Percentiles rank a stretch among this genome's conserved stretches.
These are phyloP conservation scores for Acanthopagrus latus DNA, from an alignment of 2,797 vertebrate species.

Conservation along the genomic window DNA sequence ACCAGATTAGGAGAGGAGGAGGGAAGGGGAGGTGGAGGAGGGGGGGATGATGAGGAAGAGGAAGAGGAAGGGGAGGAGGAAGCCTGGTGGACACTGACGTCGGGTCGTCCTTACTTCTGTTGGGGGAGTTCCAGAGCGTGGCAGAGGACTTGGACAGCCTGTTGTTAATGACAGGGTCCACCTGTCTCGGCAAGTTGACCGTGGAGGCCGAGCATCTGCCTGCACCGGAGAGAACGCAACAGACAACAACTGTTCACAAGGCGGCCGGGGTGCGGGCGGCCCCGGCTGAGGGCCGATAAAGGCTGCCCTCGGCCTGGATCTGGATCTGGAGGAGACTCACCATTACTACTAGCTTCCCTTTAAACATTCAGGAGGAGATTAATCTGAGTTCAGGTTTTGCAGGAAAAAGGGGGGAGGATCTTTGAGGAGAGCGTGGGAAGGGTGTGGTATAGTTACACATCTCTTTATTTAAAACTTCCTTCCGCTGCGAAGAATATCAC, in stretches of 20 bases:
- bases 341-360: conserved; percentile 26
- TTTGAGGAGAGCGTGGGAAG: conserved; percentile 62
- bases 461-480: conserved; percentile 4
- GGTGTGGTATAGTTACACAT: conserved; percentile 45
- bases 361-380: conserved; percentile 28
- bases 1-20: conserved; percentile 59
- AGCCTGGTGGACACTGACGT: conserved; percentile 80
- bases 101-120: conserved; percentile 95
- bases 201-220: conserved; percentile 99
- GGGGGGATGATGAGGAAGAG: conserved; percentile 47
- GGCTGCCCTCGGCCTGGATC: conserved; percentile 29
- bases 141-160: conserved; percentile 99
- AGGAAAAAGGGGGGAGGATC: conserved; percentile 33
- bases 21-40: conserved; percentile 18
- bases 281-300: conserved; percentile 30
- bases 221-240: conserved; percentile 92
- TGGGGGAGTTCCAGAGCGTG: conserved; percentile 99
- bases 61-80: conserved; percentile 29
- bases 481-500: conserved; percentile 20
- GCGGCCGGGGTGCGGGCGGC: conserved; percentile 40
- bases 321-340: conserved; percentile 40
- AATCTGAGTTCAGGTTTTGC: conserved; percentile 9
- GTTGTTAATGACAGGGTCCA: conserved; percentile 99
- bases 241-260: conserved; percentile 85
- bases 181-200: conserved; percentile 98